phyloP scores from a whole-genome alignment of 2,797 vertebrate genomes.

The Tapera naevia region DNA sequence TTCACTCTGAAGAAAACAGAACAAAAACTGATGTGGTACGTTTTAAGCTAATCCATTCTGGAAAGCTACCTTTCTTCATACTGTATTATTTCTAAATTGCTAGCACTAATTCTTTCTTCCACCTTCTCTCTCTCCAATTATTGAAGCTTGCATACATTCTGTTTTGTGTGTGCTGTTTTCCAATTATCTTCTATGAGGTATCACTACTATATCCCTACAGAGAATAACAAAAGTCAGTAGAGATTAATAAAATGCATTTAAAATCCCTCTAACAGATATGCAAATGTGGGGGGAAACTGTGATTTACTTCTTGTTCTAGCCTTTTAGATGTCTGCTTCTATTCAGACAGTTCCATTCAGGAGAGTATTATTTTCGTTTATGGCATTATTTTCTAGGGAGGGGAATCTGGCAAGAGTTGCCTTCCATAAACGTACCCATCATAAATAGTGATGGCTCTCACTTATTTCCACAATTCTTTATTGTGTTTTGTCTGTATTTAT shows the following conservation, averaged over 20 bases:
- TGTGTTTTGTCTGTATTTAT: neutral
- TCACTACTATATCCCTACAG: neutral
- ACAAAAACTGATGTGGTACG: fast-evolving
- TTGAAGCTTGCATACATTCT: neutral
- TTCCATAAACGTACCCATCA: neutral
- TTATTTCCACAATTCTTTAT: neutral
- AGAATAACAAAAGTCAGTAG: neutral
- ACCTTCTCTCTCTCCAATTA: neutral
- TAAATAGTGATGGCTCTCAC: neutral
- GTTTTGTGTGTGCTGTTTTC: neutral
- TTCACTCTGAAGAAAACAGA: neutral
- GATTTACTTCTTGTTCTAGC: neutral
- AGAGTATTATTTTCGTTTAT: neutral
- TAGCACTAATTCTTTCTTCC: neutral
- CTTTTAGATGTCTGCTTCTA: neutral
- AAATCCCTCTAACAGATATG: neutral
- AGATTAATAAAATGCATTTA: neutral
- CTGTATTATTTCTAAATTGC: neutral
- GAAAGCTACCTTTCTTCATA: neutral
- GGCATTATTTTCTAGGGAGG: neutral
- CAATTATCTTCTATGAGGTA: neutral
- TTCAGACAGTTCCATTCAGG: neutral
- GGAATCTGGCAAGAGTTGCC: neutral
- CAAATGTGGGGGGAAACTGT: neutral
- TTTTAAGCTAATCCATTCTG: neutral